These are phyloP conservation scores for Dasyprocta punctata DNA, from an alignment of 2,113 vertebrate genomes.

Conservation along the genomic window DNA sequence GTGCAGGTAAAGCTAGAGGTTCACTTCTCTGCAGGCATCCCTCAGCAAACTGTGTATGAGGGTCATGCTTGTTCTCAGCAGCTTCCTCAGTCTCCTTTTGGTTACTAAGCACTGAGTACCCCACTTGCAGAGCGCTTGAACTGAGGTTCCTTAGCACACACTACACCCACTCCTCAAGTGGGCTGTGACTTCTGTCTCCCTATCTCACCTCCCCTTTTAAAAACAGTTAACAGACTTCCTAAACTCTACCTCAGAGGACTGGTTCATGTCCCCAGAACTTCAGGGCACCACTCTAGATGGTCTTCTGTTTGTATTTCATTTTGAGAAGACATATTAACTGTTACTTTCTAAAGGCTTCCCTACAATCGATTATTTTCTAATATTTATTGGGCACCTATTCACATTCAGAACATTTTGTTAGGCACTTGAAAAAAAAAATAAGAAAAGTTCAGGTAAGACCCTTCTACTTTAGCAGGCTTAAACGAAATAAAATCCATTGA, in stretches of 20 bases:
- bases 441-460: neutral
- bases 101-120: neutral
- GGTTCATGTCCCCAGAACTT: neutral
- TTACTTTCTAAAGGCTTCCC: neutral
- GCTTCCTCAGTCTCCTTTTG: neutral
- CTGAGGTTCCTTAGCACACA: neutral
- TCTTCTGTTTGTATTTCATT: neutral
- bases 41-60: neutral
- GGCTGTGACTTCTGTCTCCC: neutral
- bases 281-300: neutral
- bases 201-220: neutral
- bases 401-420: neutral
- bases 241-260: neutral
- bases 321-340: neutral
- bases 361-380: neutral
- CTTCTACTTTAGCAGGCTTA: neutral
- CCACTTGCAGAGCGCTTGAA: neutral
- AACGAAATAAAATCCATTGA: neutral
- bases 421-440: neutral
- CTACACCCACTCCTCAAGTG: neutral
- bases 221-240: neutral
- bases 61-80: neutral
- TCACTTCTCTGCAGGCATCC: accelerated
- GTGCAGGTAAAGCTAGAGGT: neutral
- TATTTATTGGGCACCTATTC: neutral